Conservation (phyloP, 2,888 invertebrate species). For the Keiferia lycopersicella region DNA sequence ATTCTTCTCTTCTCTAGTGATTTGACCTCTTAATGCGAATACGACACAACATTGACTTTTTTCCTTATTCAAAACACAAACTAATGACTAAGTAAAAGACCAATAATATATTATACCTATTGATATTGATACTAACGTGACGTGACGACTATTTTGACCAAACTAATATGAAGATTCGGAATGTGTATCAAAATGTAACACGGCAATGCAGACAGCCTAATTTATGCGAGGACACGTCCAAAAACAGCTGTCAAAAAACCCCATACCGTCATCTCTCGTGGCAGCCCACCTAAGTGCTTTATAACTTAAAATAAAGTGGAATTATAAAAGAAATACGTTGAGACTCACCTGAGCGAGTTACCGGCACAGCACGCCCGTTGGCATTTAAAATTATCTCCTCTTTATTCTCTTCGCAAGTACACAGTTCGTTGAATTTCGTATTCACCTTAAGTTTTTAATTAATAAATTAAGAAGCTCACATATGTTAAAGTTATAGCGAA, state of each 20-base stretch:
- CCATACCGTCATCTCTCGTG: conserved; percentile 32
- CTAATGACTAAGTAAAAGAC: too few relatives aligned
- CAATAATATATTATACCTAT: too few relatives aligned
- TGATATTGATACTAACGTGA: too few relatives aligned
- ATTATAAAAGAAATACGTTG: conserved; percentile 23
- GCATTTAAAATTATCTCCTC: conserved; percentile 46
- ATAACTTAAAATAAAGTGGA: conserved; percentile 9
- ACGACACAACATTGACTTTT: too few relatives aligned
- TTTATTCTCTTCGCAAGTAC: conserved; percentile 51
- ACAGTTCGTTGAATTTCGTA: conserved; percentile 53
- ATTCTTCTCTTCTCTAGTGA: too few relatives aligned
- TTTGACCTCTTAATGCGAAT: too few relatives aligned
- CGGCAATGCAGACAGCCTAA: conserved; percentile 43
- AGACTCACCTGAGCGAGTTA: conserved; percentile 60
- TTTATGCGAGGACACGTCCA: conserved; percentile 56
- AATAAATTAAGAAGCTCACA: conserved; percentile 64
- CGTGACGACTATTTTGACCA: too few relatives aligned
- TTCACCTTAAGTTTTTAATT: conserved; percentile 62
- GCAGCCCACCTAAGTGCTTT: conserved; percentile 33
- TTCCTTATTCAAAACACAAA: too few relatives aligned
- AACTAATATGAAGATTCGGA: background rate
- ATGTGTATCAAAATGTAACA: conserved; percentile 3
- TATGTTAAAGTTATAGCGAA: conserved; percentile 52
- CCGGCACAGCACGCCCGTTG: conserved; percentile 48
- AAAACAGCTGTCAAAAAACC: conserved; percentile 50